Evolutionary conservation across 2,113 vertebrate genomes (phyloP).

Genomic region (Macquaria australasica): DNA sequence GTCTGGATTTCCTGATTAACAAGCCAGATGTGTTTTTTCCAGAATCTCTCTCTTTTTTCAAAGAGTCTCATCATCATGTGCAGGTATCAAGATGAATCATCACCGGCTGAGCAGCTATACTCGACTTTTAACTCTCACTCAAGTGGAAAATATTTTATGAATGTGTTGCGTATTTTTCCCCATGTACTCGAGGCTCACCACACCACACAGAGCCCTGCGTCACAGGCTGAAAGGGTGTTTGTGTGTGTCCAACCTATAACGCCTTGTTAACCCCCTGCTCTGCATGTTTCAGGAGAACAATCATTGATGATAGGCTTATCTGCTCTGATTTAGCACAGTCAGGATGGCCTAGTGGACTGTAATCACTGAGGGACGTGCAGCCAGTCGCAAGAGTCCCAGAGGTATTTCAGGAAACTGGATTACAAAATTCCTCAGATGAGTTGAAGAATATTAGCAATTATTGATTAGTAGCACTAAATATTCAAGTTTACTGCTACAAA

Average conservation of each 20-base stretch:
- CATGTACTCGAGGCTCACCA: not conserved
- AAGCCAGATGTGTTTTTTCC: conserved; percentile 6
- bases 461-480: not conserved
- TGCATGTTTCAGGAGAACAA: conserved; percentile 7
- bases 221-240: not conserved
- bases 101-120: not conserved
- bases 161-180: not conserved
- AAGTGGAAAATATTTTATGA: not conserved
- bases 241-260: not conserved
- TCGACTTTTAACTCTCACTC: not conserved
- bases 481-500: not conserved
- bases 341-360: conserved; percentile 10
- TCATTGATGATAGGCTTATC: conserved; percentile 43
- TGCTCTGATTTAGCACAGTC: conserved; percentile 20
- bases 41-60: not conserved
- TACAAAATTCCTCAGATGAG: not conserved
- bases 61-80: not conserved
- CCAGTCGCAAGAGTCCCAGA: not conserved
- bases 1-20: not conserved
- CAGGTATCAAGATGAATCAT: not conserved
- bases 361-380: not conserved
- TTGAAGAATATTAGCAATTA: not conserved
- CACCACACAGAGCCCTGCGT: not conserved
- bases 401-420: not conserved
- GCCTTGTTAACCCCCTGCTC: conserved; percentile 13